These are phyloP conservation scores for Notodonta ziczac DNA, from an alignment of 2,888 invertebrate genomes.

Conservation along the genomic window DNA sequence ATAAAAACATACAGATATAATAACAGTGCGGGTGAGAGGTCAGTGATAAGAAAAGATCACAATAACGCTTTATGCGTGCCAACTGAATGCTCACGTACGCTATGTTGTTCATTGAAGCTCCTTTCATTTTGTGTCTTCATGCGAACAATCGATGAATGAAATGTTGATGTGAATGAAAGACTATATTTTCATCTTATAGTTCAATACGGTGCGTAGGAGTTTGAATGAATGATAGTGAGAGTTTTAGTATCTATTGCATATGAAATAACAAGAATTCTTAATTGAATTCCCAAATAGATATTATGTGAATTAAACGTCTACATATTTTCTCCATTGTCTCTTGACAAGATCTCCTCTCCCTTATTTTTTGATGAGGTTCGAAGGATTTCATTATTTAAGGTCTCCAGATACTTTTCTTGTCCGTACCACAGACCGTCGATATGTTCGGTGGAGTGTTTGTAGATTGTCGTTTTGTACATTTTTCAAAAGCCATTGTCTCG, in stretches of 20 bases:
- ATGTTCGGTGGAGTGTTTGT: background rate
- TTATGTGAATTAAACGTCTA: too few relatives aligned
- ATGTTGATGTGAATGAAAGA: conserved; percentile 22
- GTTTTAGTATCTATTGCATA: too few relatives aligned
- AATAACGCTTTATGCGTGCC: conserved; percentile 30
- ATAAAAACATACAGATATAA: conserved; percentile 52
- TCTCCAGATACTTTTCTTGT: background rate
- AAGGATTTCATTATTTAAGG: too few relatives aligned
- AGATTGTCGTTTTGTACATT: conserved; percentile 29
- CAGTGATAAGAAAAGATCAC: conserved; percentile 28
- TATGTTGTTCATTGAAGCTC: conserved; percentile 40
- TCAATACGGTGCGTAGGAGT: background rate
- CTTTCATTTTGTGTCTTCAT: conserved; percentile 36
- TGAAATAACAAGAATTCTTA: too few relatives aligned
- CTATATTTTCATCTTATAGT: conserved; percentile 15
- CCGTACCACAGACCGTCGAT: background rate
- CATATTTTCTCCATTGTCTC: too few relatives aligned
- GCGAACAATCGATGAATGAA: conserved; percentile 31
- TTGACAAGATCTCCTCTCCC: too few relatives aligned
- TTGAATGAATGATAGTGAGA: background rate
- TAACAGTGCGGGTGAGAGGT: conserved; percentile 35
- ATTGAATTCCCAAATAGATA: too few relatives aligned
- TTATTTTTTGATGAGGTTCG: too few relatives aligned
- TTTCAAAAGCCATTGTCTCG: conserved; percentile 34
- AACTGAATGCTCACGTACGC: conserved; percentile 44